Conservation (phyloP, 2,888 invertebrate species). For the Encarsia formosa region DNA sequence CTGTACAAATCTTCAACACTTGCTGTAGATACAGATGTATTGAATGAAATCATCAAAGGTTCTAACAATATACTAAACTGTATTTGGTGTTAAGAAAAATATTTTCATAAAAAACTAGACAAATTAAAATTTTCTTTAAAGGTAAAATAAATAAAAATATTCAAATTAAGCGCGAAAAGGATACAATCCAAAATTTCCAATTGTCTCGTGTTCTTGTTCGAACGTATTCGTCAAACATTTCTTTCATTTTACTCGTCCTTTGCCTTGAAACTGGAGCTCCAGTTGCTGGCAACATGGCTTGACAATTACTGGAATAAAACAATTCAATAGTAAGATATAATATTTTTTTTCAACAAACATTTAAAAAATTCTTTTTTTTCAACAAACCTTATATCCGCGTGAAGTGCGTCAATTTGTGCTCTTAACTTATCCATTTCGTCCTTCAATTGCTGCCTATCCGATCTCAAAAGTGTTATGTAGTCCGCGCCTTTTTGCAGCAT, state of each 20-base stretch:
- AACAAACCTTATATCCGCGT: slow-evolving; percentile 79
- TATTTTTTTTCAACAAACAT: neutral
- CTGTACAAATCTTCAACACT: slow-evolving; percentile 88
- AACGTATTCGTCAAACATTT: slow-evolving; percentile 91
- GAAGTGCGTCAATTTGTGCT: slow-evolving; percentile 86
- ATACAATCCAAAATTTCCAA: slow-evolving; percentile 99
- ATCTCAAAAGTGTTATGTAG: slow-evolving; percentile 83
- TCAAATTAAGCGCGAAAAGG: slow-evolving; percentile 53
- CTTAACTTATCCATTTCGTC: slow-evolving; percentile 85
- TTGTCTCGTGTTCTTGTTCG: slow-evolving; percentile 79
- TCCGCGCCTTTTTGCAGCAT: slow-evolving; percentile 97
- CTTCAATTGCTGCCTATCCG: slow-evolving; percentile 79
- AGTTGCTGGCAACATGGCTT: slow-evolving; percentile 90
- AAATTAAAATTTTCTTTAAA: neutral
- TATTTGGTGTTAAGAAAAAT: slow-evolving; percentile 33
- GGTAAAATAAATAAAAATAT: neutral
- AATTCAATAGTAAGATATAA: neutral
- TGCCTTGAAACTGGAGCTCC: slow-evolving; percentile 91
- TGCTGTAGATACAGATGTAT: slow-evolving; percentile 85
- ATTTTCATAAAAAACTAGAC: neutral
- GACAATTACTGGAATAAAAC: slow-evolving; percentile 69
- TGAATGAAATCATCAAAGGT: slow-evolving; percentile 85
- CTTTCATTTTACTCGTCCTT: slow-evolving; percentile 83
- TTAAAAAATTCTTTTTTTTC: neutral
- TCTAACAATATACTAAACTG: slow-evolving; percentile 91